These are phyloP conservation scores for Kryptolebias marmoratus DNA, from an alignment of 2,113 vertebrate species.

Conservation along the genomic window DNA sequence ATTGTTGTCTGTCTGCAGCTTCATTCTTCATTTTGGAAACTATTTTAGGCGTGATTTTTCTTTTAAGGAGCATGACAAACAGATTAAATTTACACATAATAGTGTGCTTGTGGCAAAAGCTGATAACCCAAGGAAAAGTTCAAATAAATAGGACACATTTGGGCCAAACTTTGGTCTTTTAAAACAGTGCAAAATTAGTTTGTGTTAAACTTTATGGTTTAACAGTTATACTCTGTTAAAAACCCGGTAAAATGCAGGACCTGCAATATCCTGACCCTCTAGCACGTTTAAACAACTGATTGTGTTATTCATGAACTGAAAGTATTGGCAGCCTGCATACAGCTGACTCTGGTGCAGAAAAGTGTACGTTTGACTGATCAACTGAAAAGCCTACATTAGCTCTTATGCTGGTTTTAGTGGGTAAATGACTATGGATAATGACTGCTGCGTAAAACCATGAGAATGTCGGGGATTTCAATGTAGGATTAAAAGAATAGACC, in stretches of 20 bases:
- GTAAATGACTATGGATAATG: neutral
- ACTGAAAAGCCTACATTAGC: constrained; percentile 1
- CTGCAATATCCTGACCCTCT: neutral
- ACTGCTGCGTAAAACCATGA: neutral
- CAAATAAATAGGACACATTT: neutral
- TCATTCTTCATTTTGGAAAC: neutral
- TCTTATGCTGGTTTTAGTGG: neutral
- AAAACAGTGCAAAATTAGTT: neutral
- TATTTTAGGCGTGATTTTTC: constrained; percentile 18
- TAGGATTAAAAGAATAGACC: constrained; percentile 7
- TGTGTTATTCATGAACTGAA: neutral
- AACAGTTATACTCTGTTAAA: neutral
- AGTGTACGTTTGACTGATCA: neutral
- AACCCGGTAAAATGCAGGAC: neutral
- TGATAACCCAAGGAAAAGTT: neutral
- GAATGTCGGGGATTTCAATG: neutral
- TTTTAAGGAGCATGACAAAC: constrained; percentile 5
- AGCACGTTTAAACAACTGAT: neutral
- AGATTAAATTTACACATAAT: constrained; percentile 6
- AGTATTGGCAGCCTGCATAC: neutral
- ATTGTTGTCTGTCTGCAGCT: constrained; percentile 24
- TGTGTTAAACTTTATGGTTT: neutral
- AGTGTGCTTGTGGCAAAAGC: neutral
- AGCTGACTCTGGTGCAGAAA: neutral
- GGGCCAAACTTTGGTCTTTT: neutral